Evolutionary conservation across 2,113 vertebrate genomes (phyloP).

Genomic region (Lontra canadensis): DNA sequence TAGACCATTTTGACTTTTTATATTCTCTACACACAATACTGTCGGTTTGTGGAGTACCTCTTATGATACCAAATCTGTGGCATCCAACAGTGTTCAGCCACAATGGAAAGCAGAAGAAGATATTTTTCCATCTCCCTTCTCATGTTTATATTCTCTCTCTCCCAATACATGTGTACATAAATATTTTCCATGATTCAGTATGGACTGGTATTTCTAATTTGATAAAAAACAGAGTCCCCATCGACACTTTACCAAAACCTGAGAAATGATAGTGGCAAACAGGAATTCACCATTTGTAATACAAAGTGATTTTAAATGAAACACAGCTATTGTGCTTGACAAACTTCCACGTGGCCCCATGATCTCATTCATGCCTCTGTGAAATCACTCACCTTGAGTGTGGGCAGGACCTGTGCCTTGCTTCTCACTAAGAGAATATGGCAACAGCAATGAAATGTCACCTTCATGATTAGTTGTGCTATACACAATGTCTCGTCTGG

Average conservation of each 20-base stretch:
- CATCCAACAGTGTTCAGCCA: neutral
- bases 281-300: neutral
- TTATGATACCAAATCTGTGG: neutral
- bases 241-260: neutral
- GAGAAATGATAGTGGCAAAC: neutral
- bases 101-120: neutral
- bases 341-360: neutral
- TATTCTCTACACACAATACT: neutral
- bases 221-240: neutral
- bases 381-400: neutral
- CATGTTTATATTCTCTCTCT: neutral
- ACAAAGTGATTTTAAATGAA: neutral
- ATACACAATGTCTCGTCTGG: neutral
- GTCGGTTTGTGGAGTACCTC: neutral
- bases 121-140: neutral
- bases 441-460: neutral
- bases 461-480: no score
- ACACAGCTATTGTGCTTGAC: neutral
- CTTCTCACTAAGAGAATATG: neutral
- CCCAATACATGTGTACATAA: neutral
- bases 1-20: neutral
- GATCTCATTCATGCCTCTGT: neutral
- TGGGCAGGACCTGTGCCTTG: neutral
- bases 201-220: neutral
- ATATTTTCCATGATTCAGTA: neutral